Evolutionary conservation across 2,113 vertebrate genomes (phyloP), one percentile per base, ranked within the genome.

Genomic region (Pteronura brasiliensis): DNA sequence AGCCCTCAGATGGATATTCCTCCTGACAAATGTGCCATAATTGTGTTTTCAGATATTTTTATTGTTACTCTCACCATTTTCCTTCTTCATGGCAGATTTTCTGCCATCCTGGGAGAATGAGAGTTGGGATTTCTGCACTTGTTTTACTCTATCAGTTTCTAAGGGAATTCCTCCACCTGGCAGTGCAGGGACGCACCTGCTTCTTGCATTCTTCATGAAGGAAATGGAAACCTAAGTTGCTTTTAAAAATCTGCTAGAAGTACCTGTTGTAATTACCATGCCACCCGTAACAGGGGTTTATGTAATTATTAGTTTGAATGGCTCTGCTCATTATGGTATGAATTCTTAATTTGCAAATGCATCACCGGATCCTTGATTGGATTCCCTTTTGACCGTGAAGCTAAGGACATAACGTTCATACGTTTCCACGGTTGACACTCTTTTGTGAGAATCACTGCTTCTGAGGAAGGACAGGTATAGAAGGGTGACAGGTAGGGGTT

Each of bases 271-370:
- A 98, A 99, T 99, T 98, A 98, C 95, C 29, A 77, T 67, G 90
- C 97, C 97, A 96, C 95, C 93, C 90, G n/a, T 98, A 98, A 98
- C 77, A 86, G 97, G 97, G 96, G 98, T 96, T 98, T 96, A 44
- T 98, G 97, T 98, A 98, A 99, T 99, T 98, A 99, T 99, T 98
- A 98, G 98, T 99, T 98, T 98, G 98, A 98, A 98, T 97, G 95
- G 57, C 97, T 98, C 98, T 97, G 97, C 98, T 96, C 97, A 94
- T 98, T 95, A 98, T 77, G 94, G 98, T 98, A 97, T 93, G 96
- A 93, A 98, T 98, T 98, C 98, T 98, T 98, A 98, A 99, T 98
- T 98, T 94, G 90, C 87, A 95, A 98, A 97, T 93, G 93, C 94
- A 61, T 96, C 97, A 84, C 93, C 85, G 76, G 96, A 67, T 95